A percentile compares a stretch with the other conserved stretches of the same genome.
Evolutionary conservation across 2,113 vertebrate genomes (phyloP).

Genomic region (Mixornis gularis): DNA sequence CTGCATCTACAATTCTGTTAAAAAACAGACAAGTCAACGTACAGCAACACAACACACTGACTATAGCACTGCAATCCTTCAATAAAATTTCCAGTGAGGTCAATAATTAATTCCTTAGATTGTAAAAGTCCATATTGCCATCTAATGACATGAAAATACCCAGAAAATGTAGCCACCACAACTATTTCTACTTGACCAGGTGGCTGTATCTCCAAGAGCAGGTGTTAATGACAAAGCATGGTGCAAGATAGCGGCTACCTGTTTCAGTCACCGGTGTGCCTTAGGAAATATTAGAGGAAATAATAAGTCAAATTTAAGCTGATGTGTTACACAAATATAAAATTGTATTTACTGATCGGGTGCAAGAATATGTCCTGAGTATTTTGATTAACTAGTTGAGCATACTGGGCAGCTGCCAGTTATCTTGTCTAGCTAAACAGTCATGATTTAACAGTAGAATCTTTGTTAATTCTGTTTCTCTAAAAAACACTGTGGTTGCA

Average conservation of each 20-base stretch:
- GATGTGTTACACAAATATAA: background rate
- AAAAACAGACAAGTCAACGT: background rate
- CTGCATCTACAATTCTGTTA: background rate
- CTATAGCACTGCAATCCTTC: background rate
- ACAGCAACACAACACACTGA: fast-evolving
- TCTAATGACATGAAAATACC: background rate
- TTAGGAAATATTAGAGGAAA: background rate
- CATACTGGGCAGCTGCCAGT: background rate
- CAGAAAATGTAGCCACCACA: background rate
- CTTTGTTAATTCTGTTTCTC: background rate
- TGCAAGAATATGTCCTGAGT: background rate
- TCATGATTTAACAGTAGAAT: background rate
- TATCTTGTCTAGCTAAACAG: background rate
- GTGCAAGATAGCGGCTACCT: fast-evolving
- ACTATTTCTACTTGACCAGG: background rate
- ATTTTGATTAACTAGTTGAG: background rate
- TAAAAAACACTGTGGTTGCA: background rate
- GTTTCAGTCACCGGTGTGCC: background rate
- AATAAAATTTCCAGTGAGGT: background rate
- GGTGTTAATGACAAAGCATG: background rate
- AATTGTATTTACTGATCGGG: background rate
- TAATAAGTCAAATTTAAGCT: background rate
- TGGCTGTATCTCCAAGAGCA: background rate
- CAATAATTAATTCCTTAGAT: background rate
- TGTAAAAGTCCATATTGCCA: background rate